These are phyloP conservation scores for Nineta flava DNA, from an alignment of 2,888 invertebrate genomes.

Conservation along the genomic window DNA sequence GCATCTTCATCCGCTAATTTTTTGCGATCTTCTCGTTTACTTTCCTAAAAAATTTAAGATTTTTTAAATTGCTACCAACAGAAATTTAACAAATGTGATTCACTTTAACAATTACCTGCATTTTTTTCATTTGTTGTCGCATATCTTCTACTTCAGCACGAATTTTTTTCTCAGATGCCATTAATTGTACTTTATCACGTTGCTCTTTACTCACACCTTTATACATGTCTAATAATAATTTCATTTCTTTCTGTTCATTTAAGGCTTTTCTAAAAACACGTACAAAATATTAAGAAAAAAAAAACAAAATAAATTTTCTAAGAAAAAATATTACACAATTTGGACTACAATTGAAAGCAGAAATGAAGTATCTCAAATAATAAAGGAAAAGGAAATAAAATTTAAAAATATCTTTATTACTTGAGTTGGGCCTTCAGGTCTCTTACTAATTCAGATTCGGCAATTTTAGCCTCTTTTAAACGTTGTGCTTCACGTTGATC, in stretches of 20 bases:
- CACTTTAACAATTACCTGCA: conserved; percentile 39
- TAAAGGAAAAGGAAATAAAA: not conserved
- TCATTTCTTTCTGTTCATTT: conserved; percentile 89
- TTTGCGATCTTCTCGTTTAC: conserved; percentile 77
- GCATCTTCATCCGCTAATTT: conserved; percentile 92
- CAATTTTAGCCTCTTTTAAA: conserved; percentile 44
- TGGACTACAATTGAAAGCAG: too few relatives aligned
- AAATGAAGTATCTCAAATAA: too few relatives aligned
- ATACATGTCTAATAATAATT: conserved; percentile 87
- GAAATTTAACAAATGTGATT: not conserved
- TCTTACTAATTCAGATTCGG: conserved; percentile 61
- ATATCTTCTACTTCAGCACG: conserved; percentile 82
- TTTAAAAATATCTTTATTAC: conserved; percentile 33
- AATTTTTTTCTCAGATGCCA: conserved; percentile 88
- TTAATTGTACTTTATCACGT: conserved; percentile 86
- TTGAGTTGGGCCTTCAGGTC: conserved; percentile 86
- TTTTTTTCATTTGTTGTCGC: conserved; percentile 68
- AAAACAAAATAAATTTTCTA: conserved; percentile 1
- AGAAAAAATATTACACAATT: not conserved
- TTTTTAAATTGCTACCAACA: not conserved
- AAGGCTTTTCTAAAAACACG: conserved; percentile 56
- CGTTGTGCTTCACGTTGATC: conserved; percentile 45
- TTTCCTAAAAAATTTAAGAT: conserved; percentile 41
- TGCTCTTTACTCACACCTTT: conserved; percentile 95
- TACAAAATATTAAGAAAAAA: not conserved